Evolutionary conservation across 2,888 invertebrate genomes (phyloP).

Genomic region (Brachyopa scutellaris): DNA sequence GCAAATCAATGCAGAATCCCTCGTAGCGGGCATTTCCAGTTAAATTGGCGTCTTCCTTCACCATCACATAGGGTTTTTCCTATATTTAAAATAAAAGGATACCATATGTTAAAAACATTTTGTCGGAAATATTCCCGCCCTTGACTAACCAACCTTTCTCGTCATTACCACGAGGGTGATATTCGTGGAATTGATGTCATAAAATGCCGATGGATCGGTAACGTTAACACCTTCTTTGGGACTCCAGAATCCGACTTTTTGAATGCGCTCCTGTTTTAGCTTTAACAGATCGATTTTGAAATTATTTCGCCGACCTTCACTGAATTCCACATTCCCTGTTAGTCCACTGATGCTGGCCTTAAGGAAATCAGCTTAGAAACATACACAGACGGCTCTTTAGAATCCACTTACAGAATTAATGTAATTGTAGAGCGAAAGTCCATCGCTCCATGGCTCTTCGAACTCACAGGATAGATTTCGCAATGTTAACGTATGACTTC

Average conservation of each 20-base stretch:
- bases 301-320: slow-evolving; percentile 91
- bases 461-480: slow-evolving; percentile 92
- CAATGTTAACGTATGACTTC: slow-evolving; percentile 86
- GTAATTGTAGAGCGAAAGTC: slow-evolving; percentile 88
- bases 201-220: slow-evolving; percentile 93
- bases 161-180: slow-evolving; percentile 95
- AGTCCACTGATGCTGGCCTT: slow-evolving; percentile 92
- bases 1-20: slow-evolving; percentile 95
- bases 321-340: slow-evolving; percentile 93
- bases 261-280: slow-evolving; percentile 89
- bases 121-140: not conserved
- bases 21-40: slow-evolving; percentile 94
- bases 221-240: slow-evolving; percentile 89
- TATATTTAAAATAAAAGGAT: slow-evolving; percentile 78
- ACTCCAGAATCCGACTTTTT: slow-evolving; percentile 92
- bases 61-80: slow-evolving; percentile 96
- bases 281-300: slow-evolving; percentile 93
- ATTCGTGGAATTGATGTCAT: slow-evolving; percentile 90
- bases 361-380: too few species aligned
- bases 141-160: slow-evolving; percentile 85
- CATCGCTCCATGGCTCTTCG: slow-evolving; percentile 90
- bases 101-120: not conserved
- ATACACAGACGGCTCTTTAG: too few species aligned
- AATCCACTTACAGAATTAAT: slow-evolving; percentile 87
- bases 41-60: slow-evolving; percentile 91